Base-by-base conservation (phyloP, 2,888 invertebrate species). In the Drosophila neoperkinsi region DNA sequence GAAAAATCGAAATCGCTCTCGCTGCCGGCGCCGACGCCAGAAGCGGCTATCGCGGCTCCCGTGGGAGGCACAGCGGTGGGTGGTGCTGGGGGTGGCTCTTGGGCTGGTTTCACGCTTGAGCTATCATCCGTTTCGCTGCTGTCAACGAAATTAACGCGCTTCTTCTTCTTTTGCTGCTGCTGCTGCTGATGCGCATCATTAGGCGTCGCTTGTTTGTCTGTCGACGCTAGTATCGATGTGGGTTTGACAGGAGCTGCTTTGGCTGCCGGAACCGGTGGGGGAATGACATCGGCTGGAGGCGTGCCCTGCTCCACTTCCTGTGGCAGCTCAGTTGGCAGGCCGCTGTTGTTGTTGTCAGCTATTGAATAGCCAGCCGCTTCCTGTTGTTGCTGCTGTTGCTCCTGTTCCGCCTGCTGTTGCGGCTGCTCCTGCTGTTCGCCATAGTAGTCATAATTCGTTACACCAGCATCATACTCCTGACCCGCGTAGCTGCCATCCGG, bases 1-100 rank as follows among this genome's bases (percentile, higher is more conserved):
- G 93, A 92, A 87, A 93, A 93, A 79, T 93, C 93, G 84, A 93
- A 93, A 81, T 93, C 93, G 78, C 93, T 93, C 79, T 93, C 93
- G 81, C 91, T 91, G 46, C 88, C 88, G 4, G 7, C 46, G 21
- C 46, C 46, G 16, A 16, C 16, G 25, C 25, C 16, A 46, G 25
- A 4, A 79, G 63, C 74, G 34, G 28, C 70, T 38, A 59, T 28
- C 41, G 49, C 36, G 61, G 67, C 51, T 49, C 61, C 51, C 36
- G 78, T 75, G 34, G 77, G 63, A 31, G 38, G 33, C 28, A 16
- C 25, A 16, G 46, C n/a, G 16, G 55, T n/a, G 3, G 59, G 43
- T 34, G 66, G 25, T 30, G 55, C 11, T 49, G 75, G 31, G 61
- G 65, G 28, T 52, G 74, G 58, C 49, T 76, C 81, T 63, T 77